A percentile compares a stretch with the other conserved stretches of the same genome.
Conservation (phyloP, 2,113 vertebrate genomes). For the Cricetomys ansorgei region DNA sequence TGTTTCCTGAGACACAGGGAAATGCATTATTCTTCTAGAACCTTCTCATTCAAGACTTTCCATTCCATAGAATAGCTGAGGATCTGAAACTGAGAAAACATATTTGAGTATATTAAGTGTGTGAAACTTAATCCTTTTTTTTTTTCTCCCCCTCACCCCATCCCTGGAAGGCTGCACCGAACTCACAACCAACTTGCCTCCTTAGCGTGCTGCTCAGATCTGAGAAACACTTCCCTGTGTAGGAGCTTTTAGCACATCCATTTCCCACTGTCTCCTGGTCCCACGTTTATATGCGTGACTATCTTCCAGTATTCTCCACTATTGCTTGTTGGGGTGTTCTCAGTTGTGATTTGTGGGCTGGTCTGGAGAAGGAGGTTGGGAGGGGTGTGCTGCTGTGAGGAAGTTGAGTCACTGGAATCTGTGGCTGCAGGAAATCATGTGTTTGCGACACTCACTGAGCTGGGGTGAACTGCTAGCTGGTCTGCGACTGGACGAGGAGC, state of each 20-base stretch:
- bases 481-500: constrained; percentile 96
- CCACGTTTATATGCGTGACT: constrained; percentile 84
- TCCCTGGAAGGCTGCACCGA: not conserved
- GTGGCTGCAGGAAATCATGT: constrained; percentile 94
- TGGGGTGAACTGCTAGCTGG: constrained; percentile 93
- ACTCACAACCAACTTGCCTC: not conserved
- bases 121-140: not conserved
- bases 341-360: constrained; percentile 95
- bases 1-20: not conserved
- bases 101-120: not conserved
- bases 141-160: not conserved
- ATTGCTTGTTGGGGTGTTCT: constrained; percentile 95
- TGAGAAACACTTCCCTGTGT: not conserved
- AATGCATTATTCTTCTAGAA: not conserved
- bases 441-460: constrained; percentile 96
- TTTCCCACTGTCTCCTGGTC: constrained; percentile 93
- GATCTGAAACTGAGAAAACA: not conserved
- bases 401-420: constrained; percentile 90
- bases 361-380: constrained; percentile 93
- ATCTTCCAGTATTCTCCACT: constrained; percentile 85
- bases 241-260: constrained; percentile 73
- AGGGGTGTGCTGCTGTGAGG: constrained; percentile 93
- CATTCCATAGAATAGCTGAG: not conserved
- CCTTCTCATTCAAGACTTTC: not conserved
- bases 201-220: too few species aligned